These are phyloP conservation scores for Pelobates cultripes DNA, from an alignment of 2,797 vertebrate genomes.

Conservation along the genomic window DNA sequence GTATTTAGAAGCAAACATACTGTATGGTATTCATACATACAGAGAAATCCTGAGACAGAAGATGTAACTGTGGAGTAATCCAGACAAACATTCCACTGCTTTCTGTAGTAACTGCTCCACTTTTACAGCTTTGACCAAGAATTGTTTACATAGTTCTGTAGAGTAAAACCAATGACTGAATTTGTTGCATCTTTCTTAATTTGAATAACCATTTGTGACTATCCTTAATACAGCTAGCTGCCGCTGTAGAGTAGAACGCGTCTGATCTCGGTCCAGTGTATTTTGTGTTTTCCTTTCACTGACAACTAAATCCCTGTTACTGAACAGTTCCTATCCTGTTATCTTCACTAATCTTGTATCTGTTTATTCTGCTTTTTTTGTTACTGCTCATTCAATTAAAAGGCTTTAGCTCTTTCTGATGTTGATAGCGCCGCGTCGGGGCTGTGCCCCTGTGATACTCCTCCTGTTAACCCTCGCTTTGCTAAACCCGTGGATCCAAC, in stretches of 20 bases:
- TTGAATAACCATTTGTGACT: neutral
- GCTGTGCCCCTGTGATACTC: slow-evolving; percentile 69
- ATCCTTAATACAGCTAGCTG: neutral
- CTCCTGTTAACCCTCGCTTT: slow-evolving; percentile 74
- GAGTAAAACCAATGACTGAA: too few relatives aligned
- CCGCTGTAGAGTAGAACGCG: neutral
- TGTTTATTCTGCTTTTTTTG: slow-evolving; percentile 57
- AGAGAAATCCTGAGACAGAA: too few relatives aligned
- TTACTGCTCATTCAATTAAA: slow-evolving; percentile 60
- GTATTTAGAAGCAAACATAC: too few relatives aligned
- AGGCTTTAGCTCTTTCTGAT: slow-evolving; percentile 66
- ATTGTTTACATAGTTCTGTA: too few relatives aligned
- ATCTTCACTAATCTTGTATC: slow-evolving; percentile 44
- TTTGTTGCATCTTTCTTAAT: too few relatives aligned
- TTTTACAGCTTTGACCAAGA: too few relatives aligned
- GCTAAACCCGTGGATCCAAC: slow-evolving; percentile 72
- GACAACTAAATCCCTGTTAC: neutral
- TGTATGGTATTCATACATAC: too few relatives aligned
- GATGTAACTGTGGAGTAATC: too few relatives aligned
- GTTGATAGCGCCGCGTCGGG: slow-evolving; percentile 67
- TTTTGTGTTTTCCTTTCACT: neutral
- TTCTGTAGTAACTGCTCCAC: too few relatives aligned
- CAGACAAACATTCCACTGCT: too few relatives aligned
- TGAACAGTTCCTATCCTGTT: neutral
- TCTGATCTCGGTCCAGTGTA: neutral